Evolutionary conservation across 30 jellyfish, hydroid and myxozoan species (phyloP).

Genomic region (Pelagia noctiluca): DNA sequence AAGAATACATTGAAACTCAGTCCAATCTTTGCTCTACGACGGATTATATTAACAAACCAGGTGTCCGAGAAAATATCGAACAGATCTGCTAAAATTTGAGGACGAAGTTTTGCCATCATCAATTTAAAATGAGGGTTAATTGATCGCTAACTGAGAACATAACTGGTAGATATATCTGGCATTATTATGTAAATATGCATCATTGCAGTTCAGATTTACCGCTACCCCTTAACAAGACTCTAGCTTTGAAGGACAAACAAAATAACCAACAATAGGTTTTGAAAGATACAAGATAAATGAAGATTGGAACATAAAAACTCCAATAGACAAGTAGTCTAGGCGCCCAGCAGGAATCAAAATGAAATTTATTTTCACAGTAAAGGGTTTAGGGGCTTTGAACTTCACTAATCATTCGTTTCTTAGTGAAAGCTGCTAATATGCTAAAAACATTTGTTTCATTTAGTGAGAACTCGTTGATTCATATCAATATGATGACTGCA

Average conservation of each 20-base stretch:
- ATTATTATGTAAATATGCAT: not conserved
- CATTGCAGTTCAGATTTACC: not conserved
- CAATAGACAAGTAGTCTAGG: slow-evolving; percentile 1
- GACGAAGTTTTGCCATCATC: slow-evolving; percentile 2
- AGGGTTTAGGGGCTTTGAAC: slow-evolving; percentile 5
- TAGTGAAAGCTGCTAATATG: slow-evolving; percentile 3
- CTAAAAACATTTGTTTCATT: not conserved
- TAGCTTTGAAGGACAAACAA: slow-evolving; percentile 3
- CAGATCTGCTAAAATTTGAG: slow-evolving; percentile 1
- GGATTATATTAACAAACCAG: not conserved
- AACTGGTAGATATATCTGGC: not conserved
- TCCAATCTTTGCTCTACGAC: slow-evolving; percentile 2
- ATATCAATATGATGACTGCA: not conserved
- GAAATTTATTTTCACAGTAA: not conserved
- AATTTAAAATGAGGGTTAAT: not conserved
- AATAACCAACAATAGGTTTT: not conserved
- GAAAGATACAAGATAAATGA: not conserved
- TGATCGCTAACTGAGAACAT: slow-evolving; percentile 1
- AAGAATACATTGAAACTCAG: not conserved
- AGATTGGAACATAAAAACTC: slow-evolving; percentile 2
- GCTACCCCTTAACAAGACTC: slow-evolving; percentile 5
- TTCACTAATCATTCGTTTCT: not conserved
- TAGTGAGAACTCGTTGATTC: not conserved
- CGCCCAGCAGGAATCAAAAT: slow-evolving; percentile 6
- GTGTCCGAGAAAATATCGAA: slow-evolving; percentile 1